Base-by-base conservation (phyloP, 2,113 vertebrate genomes). In the Narcine bancroftii region DNA sequence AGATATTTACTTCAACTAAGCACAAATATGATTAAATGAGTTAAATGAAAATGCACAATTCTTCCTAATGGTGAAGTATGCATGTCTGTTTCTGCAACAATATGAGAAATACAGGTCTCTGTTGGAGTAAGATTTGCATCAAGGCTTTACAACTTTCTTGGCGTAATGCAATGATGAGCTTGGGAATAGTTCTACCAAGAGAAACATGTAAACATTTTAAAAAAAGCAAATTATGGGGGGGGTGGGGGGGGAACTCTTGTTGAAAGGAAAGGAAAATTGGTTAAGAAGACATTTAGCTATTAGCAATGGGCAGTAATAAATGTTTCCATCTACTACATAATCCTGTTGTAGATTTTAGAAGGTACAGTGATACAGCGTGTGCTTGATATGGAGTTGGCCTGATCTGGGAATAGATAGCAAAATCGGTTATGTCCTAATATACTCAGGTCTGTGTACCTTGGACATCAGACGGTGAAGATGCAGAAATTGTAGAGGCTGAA, bases 1-100 rank as follows among this genome's bases (percentile, higher is more conserved):
- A 66, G 85, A 42, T 60, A 89, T 89, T 89, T 66, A 45, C 29
- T 91, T 91, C 56, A 91, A 87, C 36, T n/a, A 6, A 83, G 26
- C 4, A 83, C n/a, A 26, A 83, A 83, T 5, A 83, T 10, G 29
- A 56, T 83, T 56, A 29, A 83, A 29, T 36, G 33, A 36, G 53
- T n/a, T 6, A 63, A n/a, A 60, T n/a, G 36, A 15, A 21, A 24
- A 24, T 26, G 17, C 13, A 17, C 56, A n/a, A 87, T 36, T 36
- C 5, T 56, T 87, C 33, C 15, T 36, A 60, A 87, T 13, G 60
- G 33, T 87, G 33, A 60, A n/a, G 33, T 60, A 21, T n/a, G n/a
- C n/a, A 60, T 69, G n/a, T 60, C 29, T 15, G 15, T 87, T 60
- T 50, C 13, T 29, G 24, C 26, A 83, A 83, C 47, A 15, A 83